Percentiles rank a stretch among this genome's conserved stretches.
Evolutionary conservation across 2,888 invertebrate species (phyloP).

Genomic region (Gymnosoma rotundatum): DNA sequence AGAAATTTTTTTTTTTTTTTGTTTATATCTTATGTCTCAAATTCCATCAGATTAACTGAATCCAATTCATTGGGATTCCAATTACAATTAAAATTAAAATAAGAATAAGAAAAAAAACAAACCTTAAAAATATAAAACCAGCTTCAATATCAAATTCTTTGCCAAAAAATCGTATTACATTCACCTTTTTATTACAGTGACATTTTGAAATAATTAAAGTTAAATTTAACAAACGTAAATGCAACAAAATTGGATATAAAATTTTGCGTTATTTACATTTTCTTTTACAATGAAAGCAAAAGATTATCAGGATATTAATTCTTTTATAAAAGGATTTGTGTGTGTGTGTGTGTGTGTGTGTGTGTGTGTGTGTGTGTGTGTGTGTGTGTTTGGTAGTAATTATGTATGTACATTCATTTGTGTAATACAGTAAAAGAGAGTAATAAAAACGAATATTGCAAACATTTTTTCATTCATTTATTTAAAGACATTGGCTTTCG

Average conservation of each 20-base stretch:
- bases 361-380: no score
- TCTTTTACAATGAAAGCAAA: background rate
- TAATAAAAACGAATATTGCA: slow-evolving; percentile 4
- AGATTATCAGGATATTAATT: slow-evolving; percentile 26
- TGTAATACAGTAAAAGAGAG: background rate
- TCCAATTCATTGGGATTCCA: no score
- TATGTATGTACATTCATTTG: no score
- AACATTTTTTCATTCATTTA: slow-evolving; percentile 31
- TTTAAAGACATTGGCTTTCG: slow-evolving; percentile 53
- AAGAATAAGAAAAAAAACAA: no score
- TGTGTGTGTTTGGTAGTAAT: background rate
- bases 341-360: background rate
- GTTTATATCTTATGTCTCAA: no score
- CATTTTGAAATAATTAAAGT: slow-evolving; percentile 19
- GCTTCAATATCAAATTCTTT: background rate
- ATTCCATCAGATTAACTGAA: background rate
- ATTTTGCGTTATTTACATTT: slow-evolving; percentile 16
- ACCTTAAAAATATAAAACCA: background rate
- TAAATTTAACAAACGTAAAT: background rate
- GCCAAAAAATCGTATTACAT: background rate
- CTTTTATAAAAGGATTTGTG: slow-evolving; percentile 3
- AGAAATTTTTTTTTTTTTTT: no score
- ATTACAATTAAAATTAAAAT: no score
- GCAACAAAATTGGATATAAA: background rate
- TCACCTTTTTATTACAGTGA: background rate